Conservation (phyloP, 2,113 vertebrate genomes). For the Larimichthys crocea region DNA sequence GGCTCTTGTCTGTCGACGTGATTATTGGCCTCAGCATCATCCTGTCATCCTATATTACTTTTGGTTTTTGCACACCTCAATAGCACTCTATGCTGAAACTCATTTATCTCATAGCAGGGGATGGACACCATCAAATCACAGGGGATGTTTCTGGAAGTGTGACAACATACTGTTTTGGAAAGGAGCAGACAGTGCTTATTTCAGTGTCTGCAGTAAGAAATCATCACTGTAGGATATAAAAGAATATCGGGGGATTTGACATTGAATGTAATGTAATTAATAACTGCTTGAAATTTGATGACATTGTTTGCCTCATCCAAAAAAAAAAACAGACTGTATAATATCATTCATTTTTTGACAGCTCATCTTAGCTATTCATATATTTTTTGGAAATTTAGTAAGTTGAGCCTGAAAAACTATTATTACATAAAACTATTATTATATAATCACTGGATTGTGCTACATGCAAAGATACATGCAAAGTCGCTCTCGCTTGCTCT, state of each 20-base stretch:
- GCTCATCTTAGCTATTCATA: background rate
- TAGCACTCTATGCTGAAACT: slow-evolving; percentile 62
- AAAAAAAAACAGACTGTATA: background rate
- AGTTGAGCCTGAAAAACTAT: background rate
- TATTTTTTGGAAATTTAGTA: background rate
- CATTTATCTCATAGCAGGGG: slow-evolving; percentile 71
- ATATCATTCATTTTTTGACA: background rate
- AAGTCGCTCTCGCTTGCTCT: no score
- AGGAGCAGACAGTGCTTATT: slow-evolving; percentile 37
- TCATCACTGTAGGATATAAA: slow-evolving; percentile 7
- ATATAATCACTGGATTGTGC: background rate
- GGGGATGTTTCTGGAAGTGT: slow-evolving; percentile 56
- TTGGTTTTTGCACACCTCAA: slow-evolving; percentile 69
- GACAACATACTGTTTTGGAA: slow-evolving; percentile 57
- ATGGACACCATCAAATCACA: slow-evolving; percentile 56
- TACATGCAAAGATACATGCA: no score
- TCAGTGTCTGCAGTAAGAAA: slow-evolving; percentile 29
- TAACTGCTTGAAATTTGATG: background rate
- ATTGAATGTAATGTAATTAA: background rate
- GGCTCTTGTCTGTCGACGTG: slow-evolving; percentile 43
- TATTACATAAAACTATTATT: background rate
- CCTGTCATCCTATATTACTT: slow-evolving; percentile 68
- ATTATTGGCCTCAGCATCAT: slow-evolving; percentile 65
- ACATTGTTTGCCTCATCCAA: background rate
- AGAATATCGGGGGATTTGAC: background rate